A percentile compares a stretch with the other conserved stretches of the same genome.
Conservation (phyloP, 2,888 invertebrate genomes). For the Synergus gifuensis region DNA sequence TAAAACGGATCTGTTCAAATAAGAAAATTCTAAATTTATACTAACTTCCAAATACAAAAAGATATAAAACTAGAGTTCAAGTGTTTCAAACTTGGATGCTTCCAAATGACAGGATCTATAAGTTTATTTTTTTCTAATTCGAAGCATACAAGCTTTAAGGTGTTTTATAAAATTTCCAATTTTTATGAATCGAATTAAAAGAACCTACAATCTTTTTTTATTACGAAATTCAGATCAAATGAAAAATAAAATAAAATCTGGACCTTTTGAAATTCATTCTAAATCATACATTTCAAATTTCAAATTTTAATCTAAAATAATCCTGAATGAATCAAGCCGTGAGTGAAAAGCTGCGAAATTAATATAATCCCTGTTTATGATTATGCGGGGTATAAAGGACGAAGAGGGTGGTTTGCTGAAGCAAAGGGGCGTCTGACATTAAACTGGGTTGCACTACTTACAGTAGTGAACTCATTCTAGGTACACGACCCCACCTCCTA, state of each 20-base stretch:
- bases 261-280: neutral
- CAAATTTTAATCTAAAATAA: neutral
- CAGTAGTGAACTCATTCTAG: slow-evolving; percentile 46
- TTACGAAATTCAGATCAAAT: no score
- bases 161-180: no score
- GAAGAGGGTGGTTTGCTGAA: slow-evolving; percentile 47
- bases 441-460: slow-evolving; percentile 72
- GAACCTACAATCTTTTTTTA: no score
- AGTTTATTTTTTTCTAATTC: no score
- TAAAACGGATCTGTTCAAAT: neutral
- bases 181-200: no score
- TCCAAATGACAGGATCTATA: no score
- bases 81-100: no score
- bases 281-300: neutral
- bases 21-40: no score
- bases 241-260: no score
- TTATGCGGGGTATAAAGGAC: slow-evolving; percentile 44
- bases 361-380: slow-evolving; percentile 39
- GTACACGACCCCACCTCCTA: slow-evolving; percentile 36
- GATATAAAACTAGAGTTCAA: no score
- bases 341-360: slow-evolving; percentile 1
- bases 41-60: no score
- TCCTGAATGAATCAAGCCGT: slow-evolving; percentile 4
- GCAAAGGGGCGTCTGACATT: slow-evolving; percentile 63
- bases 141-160: no score